Evolutionary conservation across 2,888 invertebrate species (phyloP).

Genomic region (Liopterus haemorrhoidalis): DNA sequence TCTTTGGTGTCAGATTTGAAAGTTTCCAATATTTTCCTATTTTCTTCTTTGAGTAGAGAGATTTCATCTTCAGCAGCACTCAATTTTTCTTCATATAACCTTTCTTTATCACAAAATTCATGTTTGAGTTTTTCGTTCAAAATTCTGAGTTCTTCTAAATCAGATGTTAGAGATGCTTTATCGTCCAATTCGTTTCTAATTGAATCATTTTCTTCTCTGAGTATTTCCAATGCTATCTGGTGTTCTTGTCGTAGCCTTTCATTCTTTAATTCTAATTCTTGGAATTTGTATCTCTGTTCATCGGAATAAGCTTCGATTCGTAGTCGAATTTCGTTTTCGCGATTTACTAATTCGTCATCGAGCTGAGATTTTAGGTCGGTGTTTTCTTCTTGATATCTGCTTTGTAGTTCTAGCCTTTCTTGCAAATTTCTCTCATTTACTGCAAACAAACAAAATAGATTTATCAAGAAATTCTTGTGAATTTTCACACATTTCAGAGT

Average conservation of each 20-base stretch:
- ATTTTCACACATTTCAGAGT: background rate
- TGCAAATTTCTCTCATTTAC: slow-evolving; percentile 38
- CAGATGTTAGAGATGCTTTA: slow-evolving; percentile 37
- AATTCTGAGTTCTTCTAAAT: slow-evolving; percentile 31
- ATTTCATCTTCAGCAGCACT: slow-evolving; percentile 36
- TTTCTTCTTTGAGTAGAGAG: slow-evolving; percentile 39
- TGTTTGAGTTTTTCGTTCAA: slow-evolving; percentile 39
- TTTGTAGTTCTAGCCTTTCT: slow-evolving; percentile 39
- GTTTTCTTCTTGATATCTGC: slow-evolving; percentile 36
- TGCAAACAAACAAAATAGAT: slow-evolving; percentile 35
- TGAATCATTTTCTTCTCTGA: slow-evolving; percentile 44
- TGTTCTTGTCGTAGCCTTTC: slow-evolving; percentile 42
- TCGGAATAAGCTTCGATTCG: slow-evolving; percentile 20
- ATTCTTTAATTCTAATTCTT: slow-evolving; percentile 39
- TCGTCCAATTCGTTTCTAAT: slow-evolving; percentile 44
- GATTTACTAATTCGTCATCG: slow-evolving; percentile 19
- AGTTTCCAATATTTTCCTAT: slow-evolving; percentile 37
- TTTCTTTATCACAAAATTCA: slow-evolving; percentile 40
- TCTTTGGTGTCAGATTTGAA: slow-evolving; percentile 41
- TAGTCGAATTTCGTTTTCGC: slow-evolving; percentile 19
- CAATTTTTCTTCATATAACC: slow-evolving; percentile 35
- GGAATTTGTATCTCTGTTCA: slow-evolving; percentile 18
- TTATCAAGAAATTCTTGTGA: slow-evolving; percentile 12
- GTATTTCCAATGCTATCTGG: slow-evolving; percentile 41
- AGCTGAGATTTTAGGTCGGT: slow-evolving; percentile 32